Base-by-base conservation (phyloP, 2,888 invertebrate species). In the Ctenicera cuprea region DNA sequence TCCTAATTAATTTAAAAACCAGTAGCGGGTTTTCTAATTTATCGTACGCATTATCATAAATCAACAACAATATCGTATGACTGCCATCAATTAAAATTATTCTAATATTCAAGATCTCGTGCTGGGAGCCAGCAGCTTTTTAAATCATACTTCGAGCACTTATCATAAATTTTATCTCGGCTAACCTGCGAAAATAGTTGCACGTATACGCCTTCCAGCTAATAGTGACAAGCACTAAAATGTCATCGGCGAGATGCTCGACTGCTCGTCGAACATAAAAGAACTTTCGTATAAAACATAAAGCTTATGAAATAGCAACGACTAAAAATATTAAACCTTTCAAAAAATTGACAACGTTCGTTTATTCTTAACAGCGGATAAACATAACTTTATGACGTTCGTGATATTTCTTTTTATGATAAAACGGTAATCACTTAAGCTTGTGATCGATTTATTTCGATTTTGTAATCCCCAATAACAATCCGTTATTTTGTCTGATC, bases 1-100 rank as follows among this genome's bases (percentile, higher is more conserved):
- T 43, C 12, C 43, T 48, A 67, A 67, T 67, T 67, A 64, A 48
- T 48, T 26, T 54, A 54, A 67, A 59, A 67, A 57, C 59, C 67
- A 67, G 67, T 67, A 67, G 67, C 67, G 9, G 33, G 26, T 57
- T 67, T 67, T 67, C 67, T 67, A 67, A 67, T 67, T 67, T 57
- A 57, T 67, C 26, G 43, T 45, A 67, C 45, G 43, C 41, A 43
- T 45, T 43, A 66, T 54, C 16, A 37, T 41, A 59, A 59, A 38
- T 59, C 59, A 59, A 33, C 38, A 38, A 30, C 22, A 22, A 37
- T 16, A 59, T 37, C 38, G 37, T 20, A 14, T 33, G 30, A 57
- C 57, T 52, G 52, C 9, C 52, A 30, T 1, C 14, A 33, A 16
- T 57, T 30, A 57, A 50, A 57, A 57, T 9, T 30, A 57, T 16